A percentile compares a stretch with the other conserved stretches of the same genome.
phyloP scores from a whole-genome alignment of 2,113 vertebrate species.

The Cepphus grylle region DNA sequence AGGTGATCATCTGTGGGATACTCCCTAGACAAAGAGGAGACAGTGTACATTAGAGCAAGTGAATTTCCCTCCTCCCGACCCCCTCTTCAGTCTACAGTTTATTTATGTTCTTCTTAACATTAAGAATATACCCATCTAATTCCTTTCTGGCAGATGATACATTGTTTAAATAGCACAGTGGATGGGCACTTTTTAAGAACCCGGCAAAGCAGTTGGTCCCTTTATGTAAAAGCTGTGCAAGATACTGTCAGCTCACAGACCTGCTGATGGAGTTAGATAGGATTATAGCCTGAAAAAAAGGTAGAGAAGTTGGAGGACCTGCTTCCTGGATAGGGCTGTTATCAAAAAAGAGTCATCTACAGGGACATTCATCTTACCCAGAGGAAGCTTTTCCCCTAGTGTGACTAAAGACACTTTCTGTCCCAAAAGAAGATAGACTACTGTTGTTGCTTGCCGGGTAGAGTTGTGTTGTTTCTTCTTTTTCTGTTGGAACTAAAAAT shows the following conservation, averaged over 20 bases:
- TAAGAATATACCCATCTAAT: background rate
- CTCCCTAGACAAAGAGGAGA: conserved; percentile 34
- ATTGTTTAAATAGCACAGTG: background rate
- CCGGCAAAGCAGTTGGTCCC: background rate
- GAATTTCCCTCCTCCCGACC: background rate
- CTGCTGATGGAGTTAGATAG: background rate
- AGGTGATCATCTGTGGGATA: background rate
- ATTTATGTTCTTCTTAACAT: background rate
- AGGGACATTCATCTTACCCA: background rate
- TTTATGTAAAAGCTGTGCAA: background rate
- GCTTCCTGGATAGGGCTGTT: background rate
- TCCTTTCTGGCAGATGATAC: background rate
- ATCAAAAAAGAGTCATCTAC: background rate
- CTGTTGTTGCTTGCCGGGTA: background rate
- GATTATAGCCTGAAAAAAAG: background rate
- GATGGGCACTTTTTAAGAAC: background rate
- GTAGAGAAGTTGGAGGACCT: background rate
- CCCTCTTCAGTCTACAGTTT: background rate
- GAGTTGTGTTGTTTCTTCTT: background rate
- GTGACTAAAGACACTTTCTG: background rate
- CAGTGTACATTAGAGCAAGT: background rate
- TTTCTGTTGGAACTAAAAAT: background rate
- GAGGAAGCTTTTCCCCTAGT: background rate
- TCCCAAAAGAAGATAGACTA: background rate
- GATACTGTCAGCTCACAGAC: background rate